A percentile compares a stretch with the other conserved stretches of the same genome.
These are phyloP conservation scores for Maniola jurtina DNA, from an alignment of 1,140 invertebrate species.

Conservation along the genomic window DNA sequence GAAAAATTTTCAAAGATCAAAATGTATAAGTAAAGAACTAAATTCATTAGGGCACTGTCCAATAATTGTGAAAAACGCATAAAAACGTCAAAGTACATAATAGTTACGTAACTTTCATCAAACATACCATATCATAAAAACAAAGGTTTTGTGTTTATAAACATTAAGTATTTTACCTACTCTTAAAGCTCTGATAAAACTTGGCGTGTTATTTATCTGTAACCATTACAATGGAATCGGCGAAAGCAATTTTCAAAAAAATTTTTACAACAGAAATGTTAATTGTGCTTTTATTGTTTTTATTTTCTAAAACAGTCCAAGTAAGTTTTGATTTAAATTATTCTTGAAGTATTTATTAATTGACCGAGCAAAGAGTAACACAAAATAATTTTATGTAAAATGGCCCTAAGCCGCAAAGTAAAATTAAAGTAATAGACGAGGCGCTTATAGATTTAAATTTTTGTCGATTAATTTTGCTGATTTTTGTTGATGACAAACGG, in stretches of 20 bases:
- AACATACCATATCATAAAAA: slow-evolving; percentile 23
- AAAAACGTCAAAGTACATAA: slow-evolving; percentile 51
- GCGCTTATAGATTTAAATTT: too few species aligned
- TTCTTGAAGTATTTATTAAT: too few species aligned
- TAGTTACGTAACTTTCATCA: slow-evolving; percentile 34
- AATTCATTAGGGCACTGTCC: slow-evolving; percentile 53
- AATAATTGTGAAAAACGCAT: slow-evolving; percentile 48
- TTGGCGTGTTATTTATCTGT: slow-evolving; percentile 31
- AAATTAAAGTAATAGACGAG: too few species aligned
- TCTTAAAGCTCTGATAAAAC: slow-evolving; percentile 40
- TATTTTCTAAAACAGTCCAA: slow-evolving; percentile 15
- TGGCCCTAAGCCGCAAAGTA: too few species aligned
- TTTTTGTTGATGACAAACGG: too few species aligned
- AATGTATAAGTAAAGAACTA: slow-evolving; percentile 59
- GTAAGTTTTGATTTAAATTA: slow-evolving; percentile 13
- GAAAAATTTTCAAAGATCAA: slow-evolving; percentile 58
- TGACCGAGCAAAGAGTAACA: too few species aligned
- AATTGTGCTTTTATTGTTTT: slow-evolving; percentile 17
- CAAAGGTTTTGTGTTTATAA: slow-evolving; percentile 35
- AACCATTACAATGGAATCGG: slow-evolving; percentile 6
- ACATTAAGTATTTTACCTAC: slow-evolving; percentile 30
- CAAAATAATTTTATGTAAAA: too few species aligned
- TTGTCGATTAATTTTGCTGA: too few species aligned
- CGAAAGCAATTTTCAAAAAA: slow-evolving; percentile 1
- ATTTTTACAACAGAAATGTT: neutral